phyloP scores from a whole-genome alignment of 1,140 invertebrate species.

The Andricus grossulariae region DNA sequence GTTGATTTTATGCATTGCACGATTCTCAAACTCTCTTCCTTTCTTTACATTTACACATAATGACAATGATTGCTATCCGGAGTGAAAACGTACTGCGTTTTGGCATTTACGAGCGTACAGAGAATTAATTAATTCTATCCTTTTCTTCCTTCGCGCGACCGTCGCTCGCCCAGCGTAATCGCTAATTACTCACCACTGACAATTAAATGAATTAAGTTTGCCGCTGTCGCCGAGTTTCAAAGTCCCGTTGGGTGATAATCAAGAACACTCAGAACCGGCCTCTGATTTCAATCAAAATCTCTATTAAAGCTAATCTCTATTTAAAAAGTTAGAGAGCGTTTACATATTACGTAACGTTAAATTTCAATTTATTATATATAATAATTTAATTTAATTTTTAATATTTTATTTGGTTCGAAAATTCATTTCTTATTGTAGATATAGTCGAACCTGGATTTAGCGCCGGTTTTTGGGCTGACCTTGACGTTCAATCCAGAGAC shows the following conservation, averaged over 20 bases:
- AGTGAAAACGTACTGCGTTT: neutral
- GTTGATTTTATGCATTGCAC: constrained; percentile 41
- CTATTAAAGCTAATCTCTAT: too few species aligned
- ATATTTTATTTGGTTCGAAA: too few species aligned
- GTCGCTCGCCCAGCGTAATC: constrained; percentile 31
- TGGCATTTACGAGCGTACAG: constrained; percentile 36
- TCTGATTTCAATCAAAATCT: too few species aligned
- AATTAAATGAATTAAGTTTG: constrained; percentile 21
- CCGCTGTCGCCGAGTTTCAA: constrained; percentile 14
- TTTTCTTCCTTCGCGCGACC: constrained; percentile 34
- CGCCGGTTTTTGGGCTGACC: too few species aligned
- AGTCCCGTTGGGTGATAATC: neutral
- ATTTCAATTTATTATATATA: too few species aligned
- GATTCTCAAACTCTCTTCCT: constrained; percentile 54
- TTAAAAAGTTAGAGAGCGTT: too few species aligned
- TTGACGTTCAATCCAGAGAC: too few species aligned
- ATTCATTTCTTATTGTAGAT: too few species aligned
- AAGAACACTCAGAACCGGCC: neutral
- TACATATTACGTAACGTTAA: too few species aligned
- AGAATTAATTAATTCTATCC: constrained; percentile 48
- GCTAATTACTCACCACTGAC: constrained; percentile 34
- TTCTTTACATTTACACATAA: constrained; percentile 53
- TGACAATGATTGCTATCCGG: constrained; percentile 35
- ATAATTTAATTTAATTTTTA: too few species aligned
- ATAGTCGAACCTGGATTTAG: too few species aligned